phyloP scores from a whole-genome alignment of 2,797 vertebrate genomes.

The Okamejei kenojei region DNA sequence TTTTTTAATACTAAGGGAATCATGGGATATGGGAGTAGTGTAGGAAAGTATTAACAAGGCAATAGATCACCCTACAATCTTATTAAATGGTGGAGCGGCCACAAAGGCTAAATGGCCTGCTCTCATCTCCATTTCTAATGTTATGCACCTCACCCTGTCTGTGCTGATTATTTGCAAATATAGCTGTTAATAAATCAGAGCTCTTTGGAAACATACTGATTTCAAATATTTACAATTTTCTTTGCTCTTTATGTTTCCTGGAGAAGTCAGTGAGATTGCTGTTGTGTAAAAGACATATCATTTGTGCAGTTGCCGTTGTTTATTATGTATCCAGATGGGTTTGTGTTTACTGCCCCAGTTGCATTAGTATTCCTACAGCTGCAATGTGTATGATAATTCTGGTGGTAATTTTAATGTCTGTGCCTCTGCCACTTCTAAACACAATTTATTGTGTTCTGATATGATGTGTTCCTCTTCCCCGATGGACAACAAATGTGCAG shows the following conservation, averaged over 20 bases:
- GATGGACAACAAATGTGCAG: background rate
- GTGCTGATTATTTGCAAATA: background rate
- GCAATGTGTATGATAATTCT: background rate
- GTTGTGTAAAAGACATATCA: background rate
- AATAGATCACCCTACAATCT: no score
- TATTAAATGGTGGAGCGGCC: no score
- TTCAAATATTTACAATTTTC: background rate
- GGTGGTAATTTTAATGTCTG: slow-evolving; percentile 2
- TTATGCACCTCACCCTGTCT: background rate
- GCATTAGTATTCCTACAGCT: background rate
- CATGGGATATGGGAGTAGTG: no score
- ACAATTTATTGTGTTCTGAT: background rate
- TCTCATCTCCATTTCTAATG: no score
- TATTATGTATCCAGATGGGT: background rate
- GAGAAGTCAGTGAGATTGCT: background rate
- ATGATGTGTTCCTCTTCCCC: background rate
- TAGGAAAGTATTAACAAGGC: no score
- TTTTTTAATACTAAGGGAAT: no score
- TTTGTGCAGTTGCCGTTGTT: background rate
- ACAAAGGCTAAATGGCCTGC: no score
- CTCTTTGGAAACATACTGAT: background rate
- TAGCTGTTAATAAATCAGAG: background rate
- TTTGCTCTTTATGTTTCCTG: background rate
- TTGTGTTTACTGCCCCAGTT: background rate
- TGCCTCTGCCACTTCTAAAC: background rate